Evolutionary conservation across 2,888 invertebrate genomes (phyloP).

Genomic region (Endotricha flammealis): DNA sequence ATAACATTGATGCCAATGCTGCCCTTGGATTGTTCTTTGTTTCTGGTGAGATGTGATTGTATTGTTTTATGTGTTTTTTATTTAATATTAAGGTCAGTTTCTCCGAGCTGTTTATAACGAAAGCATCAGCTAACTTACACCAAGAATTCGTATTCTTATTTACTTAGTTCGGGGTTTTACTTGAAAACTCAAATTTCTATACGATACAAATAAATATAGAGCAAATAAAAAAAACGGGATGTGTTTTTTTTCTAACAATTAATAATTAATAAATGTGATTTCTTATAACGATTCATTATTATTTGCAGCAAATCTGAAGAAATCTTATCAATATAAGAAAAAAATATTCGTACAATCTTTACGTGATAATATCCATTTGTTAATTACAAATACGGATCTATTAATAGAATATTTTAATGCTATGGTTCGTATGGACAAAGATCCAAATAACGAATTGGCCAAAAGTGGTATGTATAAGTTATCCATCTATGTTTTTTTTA

Average conservation of each 20-base stretch:
- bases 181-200: no score
- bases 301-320: constrained; percentile 38
- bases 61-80: no score
- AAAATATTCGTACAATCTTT: constrained; percentile 13
- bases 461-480: constrained; percentile 17
- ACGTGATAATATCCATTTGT: constrained; percentile 12
- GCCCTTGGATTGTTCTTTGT: constrained; percentile 46
- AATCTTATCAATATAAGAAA: constrained; percentile 13
- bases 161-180: no score
- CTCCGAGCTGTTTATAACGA: no score
- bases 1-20: constrained; percentile 38
- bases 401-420: constrained; percentile 20
- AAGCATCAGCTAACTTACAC: no score
- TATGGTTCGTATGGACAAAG: constrained; percentile 13
- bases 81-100: no score
- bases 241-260: constrained; percentile 6
- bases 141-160: no score
- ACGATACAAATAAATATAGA: no score
- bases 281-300: constrained; percentile 4
- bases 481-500: not conserved
- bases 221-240: no score
- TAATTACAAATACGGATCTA: constrained; percentile 20
- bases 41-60: constrained; percentile 28
- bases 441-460: constrained; percentile 8
- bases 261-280: not conserved